Conservation (phyloP, 2,113 vertebrate species). For the Xenotilapia leptura region DNA sequence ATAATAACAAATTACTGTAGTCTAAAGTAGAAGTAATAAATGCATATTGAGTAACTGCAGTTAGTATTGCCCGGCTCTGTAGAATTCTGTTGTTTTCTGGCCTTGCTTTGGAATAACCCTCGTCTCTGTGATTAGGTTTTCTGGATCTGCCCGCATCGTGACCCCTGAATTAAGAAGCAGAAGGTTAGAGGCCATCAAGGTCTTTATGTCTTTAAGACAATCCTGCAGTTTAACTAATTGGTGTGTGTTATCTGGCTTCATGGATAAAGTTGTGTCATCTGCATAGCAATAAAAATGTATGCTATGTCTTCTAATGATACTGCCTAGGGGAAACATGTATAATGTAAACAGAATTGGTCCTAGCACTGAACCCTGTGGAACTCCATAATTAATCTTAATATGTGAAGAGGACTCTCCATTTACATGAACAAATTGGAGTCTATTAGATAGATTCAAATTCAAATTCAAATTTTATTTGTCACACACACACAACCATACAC, state of each 20-base stretch:
- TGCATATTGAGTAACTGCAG: neutral
- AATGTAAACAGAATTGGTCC: neutral
- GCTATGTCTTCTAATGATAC: neutral
- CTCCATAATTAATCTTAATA: neutral
- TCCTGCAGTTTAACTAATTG: neutral
- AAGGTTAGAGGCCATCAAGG: neutral
- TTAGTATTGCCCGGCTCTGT: neutral
- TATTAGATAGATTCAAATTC: too few species aligned
- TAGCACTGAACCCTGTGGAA: neutral
- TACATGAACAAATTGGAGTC: rapidly evolving
- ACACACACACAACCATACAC: too few species aligned
- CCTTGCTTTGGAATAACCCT: neutral
- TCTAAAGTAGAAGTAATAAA: neutral
- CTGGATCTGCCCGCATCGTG: neutral
- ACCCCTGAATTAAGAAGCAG: neutral
- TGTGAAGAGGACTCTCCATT: neutral
- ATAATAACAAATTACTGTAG: neutral
- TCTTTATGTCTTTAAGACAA: neutral
- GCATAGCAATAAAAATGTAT: neutral
- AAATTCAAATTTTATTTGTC: too few species aligned
- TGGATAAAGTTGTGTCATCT: neutral
- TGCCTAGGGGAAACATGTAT: neutral
- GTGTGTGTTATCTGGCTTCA: neutral
- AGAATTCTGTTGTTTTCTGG: neutral
- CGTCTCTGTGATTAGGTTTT: neutral